Percentiles rank a stretch among this genome's conserved stretches.
phyloP scores from a whole-genome alignment of 1,140 invertebrate genomes.

The Drosophila jambulina region DNA sequence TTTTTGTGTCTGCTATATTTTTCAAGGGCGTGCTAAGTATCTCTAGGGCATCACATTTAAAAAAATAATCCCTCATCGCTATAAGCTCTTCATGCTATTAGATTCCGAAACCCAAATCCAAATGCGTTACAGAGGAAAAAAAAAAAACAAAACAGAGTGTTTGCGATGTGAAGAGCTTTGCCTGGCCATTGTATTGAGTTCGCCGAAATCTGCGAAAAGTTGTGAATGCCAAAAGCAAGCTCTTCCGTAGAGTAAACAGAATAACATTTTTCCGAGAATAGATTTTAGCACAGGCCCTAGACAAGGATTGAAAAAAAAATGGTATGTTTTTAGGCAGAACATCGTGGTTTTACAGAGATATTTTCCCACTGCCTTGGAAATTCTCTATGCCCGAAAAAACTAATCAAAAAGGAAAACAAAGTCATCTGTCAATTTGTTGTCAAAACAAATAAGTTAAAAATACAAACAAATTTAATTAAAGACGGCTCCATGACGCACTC shows the following conservation, averaged over 20 bases:
- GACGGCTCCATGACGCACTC: conserved; percentile 16
- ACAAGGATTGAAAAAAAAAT: background rate
- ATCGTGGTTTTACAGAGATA: conserved; percentile 1
- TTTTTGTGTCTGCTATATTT: background rate
- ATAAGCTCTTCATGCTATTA: conserved; percentile 7
- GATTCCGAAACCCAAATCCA: background rate
- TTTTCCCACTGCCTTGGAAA: background rate
- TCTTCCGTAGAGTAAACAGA: conserved; percentile 22
- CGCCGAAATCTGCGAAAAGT: background rate
- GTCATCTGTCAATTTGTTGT: conserved; percentile 40
- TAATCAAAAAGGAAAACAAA: conserved; percentile 40
- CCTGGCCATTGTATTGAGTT: background rate
- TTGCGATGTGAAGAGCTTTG: background rate
- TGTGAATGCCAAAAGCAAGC: conserved; percentile 16
- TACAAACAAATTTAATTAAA: conserved; percentile 45
- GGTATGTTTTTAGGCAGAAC: background rate
- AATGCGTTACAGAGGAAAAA: background rate
- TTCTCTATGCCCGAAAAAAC: conserved; percentile 2
- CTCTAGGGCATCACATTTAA: too few relatives aligned
- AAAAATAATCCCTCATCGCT: conserved; percentile 6
- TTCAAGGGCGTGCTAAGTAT: background rate
- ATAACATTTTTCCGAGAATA: conserved; percentile 9
- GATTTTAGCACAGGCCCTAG: background rate
- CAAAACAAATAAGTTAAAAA: conserved; percentile 32
- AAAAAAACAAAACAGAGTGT: background rate